phyloP scores from a whole-genome alignment of 2,113 vertebrate genomes.

The Alectura lathami region DNA sequence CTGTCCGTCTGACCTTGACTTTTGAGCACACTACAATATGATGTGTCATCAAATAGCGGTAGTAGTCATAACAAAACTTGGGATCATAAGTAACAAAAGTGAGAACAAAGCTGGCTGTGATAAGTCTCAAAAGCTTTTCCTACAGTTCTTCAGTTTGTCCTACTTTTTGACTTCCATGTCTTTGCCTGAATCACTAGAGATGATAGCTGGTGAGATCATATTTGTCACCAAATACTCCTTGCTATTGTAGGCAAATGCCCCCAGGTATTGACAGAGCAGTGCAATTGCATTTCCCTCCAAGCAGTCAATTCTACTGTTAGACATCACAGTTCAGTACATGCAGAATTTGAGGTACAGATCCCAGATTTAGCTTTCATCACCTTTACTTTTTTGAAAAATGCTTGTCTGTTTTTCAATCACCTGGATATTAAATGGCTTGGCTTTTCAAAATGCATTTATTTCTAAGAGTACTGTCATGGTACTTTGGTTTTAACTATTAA shows the following conservation, averaged over 20 bases:
- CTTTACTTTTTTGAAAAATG: not conserved
- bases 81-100: not conserved
- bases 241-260: not conserved
- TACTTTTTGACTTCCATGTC: slow-evolving; percentile 7
- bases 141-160: slow-evolving; percentile 26
- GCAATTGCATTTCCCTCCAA: not conserved
- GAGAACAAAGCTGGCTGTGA: not conserved
- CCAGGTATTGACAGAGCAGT: not conserved
- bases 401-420: not conserved
- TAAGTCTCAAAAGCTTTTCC: not conserved
- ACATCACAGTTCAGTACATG: not conserved
- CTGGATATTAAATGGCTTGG: slow-evolving; percentile 5
- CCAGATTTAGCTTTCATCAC: slow-evolving; percentile 9
- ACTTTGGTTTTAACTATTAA: not conserved
- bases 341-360: not conserved
- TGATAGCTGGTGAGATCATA: not conserved
- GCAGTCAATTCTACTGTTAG: slow-evolving; percentile 21
- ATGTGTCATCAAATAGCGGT: not conserved
- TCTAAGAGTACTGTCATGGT: not conserved
- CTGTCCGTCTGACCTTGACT: not conserved
- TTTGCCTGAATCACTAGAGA: not conserved
- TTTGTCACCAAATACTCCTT: not conserved
- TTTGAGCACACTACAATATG: not conserved
- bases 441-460: slow-evolving; percentile 7
- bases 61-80: not conserved